Percentiles rank a stretch among this genome's conserved stretches.
Evolutionary conservation across 2,888 invertebrate genomes (phyloP).

Genomic region (Onthophagus sagittarius): DNA sequence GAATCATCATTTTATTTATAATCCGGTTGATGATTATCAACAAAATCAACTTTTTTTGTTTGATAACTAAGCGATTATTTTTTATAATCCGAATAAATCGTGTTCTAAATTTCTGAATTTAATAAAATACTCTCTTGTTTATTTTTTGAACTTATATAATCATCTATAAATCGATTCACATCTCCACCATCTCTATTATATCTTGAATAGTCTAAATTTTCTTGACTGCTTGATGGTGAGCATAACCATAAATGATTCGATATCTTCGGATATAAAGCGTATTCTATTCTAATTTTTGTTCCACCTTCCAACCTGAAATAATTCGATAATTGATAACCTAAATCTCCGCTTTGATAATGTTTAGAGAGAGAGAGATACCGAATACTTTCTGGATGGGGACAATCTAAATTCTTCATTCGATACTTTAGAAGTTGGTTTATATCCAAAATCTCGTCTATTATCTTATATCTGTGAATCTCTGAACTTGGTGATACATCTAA

Average conservation of each 20-base stretch:
- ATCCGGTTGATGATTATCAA: background rate
- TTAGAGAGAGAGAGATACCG: background rate
- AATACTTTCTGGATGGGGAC: background rate
- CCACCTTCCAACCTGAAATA: background rate
- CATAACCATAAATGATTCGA: background rate
- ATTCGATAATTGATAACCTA: conserved; percentile 2
- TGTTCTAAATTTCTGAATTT: background rate
- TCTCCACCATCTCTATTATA: background rate
- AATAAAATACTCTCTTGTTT: background rate
- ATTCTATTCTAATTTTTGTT: background rate
- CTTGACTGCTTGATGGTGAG: background rate
- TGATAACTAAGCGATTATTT: background rate
- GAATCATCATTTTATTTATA: background rate
- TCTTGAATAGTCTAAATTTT: background rate
- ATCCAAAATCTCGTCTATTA: background rate
- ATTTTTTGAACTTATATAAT: background rate
- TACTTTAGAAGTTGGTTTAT: background rate
- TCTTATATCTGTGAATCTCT: background rate
- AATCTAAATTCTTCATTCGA: background rate
- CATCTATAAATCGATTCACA: background rate
- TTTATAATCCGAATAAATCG: background rate
- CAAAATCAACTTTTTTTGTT: background rate
- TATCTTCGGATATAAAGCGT: conserved; percentile 1
- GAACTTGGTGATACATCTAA: background rate
- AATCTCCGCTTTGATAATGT: background rate